Evolutionary conservation across 2,113 vertebrate genomes (phyloP), one percentile per base, ranked within the genome.

Genomic region (Lamprotornis superbus): DNA sequence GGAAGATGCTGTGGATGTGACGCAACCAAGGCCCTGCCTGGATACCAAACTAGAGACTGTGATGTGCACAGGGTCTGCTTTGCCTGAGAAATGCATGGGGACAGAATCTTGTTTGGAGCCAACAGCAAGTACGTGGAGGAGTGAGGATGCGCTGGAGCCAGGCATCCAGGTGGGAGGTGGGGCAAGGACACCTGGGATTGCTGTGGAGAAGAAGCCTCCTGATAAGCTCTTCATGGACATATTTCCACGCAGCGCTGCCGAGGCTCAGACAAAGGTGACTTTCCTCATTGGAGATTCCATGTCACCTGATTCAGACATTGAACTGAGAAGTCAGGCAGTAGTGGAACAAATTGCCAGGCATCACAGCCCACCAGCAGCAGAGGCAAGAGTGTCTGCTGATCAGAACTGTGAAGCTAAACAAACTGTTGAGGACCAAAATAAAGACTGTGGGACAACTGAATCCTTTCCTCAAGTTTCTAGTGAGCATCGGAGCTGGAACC

Each of bases 281-380:
- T 99, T 99, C 96, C 98, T 99, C 87, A 99, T 99, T 25, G 99
- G 99, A 12, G 99, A 99, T 94, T 99, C 99, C 84, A 99, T 99
- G 99, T 99, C 99, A 8, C 99, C 99, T 1, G 99, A 99, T 42
- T 99, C 99, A 7, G 99, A 99, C 98, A 99, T 98, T 12, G 99
- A 99, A 79, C 98, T 98, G 69, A 94, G 98, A 39, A 98, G 98
- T 69, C 98, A 98, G 93, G 98, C 97, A 25, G 97, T 99, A 81
- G 98, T 96, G 78, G 98, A 99, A 94, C 98, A 99, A 82, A 98
- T 99, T 37, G 97, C 91, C 35, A 98, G 98, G 95, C 98, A 98
- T 91, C 97, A 98, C 96, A 98, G 97, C 97, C 98, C 97, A 42
- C 96, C 98, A 33, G 94, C 97, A 31, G 90, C 97, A 16, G 98